Base-by-base conservation (phyloP, 1,140 invertebrate species). In the Sycobia sp. region DNA sequence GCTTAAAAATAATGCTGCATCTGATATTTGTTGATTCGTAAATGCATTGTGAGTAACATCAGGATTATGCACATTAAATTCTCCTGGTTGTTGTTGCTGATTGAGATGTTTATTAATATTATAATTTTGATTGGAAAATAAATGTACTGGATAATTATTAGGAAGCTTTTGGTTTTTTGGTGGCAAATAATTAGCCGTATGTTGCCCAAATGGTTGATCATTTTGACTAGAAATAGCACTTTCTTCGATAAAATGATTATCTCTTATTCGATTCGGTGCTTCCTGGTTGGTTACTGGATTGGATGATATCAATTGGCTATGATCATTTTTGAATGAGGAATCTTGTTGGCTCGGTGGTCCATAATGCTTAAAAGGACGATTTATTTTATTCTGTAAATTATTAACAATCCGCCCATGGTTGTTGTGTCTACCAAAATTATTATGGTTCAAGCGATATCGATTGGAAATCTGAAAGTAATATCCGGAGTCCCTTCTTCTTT, bases 221-320 rank as follows among this genome's bases (percentile, higher is more conserved):
- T 81, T 82, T 61, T 82, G 80, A 67, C 71, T 76, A 7, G 79
- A 70, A 16, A 81, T 79, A 2, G 79, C 71, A 69, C 71, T 74
- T 11, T 66, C 58, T 44, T 74, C 68, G 0, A 67, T 47, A 29
- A 76, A 79, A 34, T 76, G 73, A 0, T 56, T 32, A 22, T 72
- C 36, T 65, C 66, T 73, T 0, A 76, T 68, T 20, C 75, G 69
- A 69, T 62, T 76, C 0, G 76, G 73, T 1, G 73, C 51, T 23
- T 63, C 67, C 43, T 75, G 74, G 18, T 66, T 68, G 3, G 51
- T 0, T 38, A 70, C 14, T 22, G 58, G 59, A 22, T 43, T 16
- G 0, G 46, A 53, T 0, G 41, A 43, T 16, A 62, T n/a, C 18
- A 43, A 8, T 59, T 67, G 43, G 62, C 65, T 65, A 32, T 59